phyloP scores from a whole-genome alignment of 1,140 invertebrate species.

The Diachasmimorpha longicaudata region DNA sequence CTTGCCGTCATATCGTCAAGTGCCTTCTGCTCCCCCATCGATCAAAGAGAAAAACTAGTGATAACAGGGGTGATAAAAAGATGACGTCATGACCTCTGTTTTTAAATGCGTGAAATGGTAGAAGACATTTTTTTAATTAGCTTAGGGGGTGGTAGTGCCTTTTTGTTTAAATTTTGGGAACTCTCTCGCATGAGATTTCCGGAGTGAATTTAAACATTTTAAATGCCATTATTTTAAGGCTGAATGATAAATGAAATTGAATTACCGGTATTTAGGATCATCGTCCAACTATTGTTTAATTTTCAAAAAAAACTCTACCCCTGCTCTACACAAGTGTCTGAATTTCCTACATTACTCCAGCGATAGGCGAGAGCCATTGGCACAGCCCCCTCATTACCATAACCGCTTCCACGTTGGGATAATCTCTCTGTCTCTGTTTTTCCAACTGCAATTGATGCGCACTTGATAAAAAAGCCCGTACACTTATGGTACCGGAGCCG shows the following conservation, averaged over 20 bases:
- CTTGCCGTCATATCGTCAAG: background rate
- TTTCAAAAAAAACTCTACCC: no score
- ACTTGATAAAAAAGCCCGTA: background rate
- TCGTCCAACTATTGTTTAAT: no score
- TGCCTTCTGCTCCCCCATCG: background rate
- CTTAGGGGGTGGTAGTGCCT: no score
- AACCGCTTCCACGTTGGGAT: conserved; percentile 29
- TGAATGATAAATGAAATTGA: no score
- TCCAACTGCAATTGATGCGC: conserved; percentile 1
- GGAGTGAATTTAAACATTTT: no score
- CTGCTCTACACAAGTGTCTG: background rate
- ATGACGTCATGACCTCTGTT: background rate
- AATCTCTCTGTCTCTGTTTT: background rate
- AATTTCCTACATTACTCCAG: background rate
- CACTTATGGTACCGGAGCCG: conserved; percentile 4
- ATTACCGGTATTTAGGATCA: no score
- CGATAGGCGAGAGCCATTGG: background rate
- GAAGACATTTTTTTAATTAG: no score
- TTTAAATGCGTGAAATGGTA: background rate
- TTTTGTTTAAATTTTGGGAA: no score
- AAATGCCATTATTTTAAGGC: no score
- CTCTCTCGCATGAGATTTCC: no score
- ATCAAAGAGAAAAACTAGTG: background rate
- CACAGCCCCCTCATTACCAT: conserved; percentile 34
- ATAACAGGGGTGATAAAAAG: no score